A percentile compares a stretch with the other conserved stretches of the same genome.
Evolutionary conservation across 2,113 vertebrate genomes (phyloP).

Genomic region (Ancistrus triradiatus): DNA sequence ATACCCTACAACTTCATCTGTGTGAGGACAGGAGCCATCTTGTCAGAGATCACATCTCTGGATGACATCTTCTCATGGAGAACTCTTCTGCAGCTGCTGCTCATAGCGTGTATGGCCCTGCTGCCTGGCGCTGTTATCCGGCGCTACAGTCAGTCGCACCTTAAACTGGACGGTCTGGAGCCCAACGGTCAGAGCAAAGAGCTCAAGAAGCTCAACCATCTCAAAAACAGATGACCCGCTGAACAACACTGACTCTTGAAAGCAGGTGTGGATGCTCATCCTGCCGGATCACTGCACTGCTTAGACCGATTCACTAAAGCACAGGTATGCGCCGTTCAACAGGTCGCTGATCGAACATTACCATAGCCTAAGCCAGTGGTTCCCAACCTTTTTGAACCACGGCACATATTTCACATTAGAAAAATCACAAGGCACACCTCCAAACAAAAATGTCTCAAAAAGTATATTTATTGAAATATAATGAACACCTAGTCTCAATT

Average conservation of each 20-base stretch:
- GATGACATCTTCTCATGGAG: conserved; percentile 93
- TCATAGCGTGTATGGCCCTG: conserved; percentile 81
- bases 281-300: neutral
- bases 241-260: neutral
- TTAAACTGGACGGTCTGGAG: conserved; percentile 67
- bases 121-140: conserved; percentile 88
- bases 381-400: too few relatives aligned
- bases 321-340: too few relatives aligned
- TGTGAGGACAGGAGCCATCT: conserved; percentile 89
- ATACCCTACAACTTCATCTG: conserved; percentile 98
- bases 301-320: neutral
- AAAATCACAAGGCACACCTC: too few relatives aligned
- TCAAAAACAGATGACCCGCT: conserved; percentile 66
- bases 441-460: too few relatives aligned
- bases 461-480: too few relatives aligned
- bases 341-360: too few relatives aligned
- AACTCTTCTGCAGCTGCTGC: conserved; percentile 82
- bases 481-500: too few relatives aligned
- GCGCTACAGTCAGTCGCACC: conserved; percentile 69
- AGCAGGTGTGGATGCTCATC: too few relatives aligned
- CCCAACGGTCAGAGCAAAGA: conserved; percentile 35
- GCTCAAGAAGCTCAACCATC: conserved; percentile 37
- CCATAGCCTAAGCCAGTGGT: too few relatives aligned
- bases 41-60: conserved; percentile 85
- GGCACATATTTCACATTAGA: too few relatives aligned